Conservation (phyloP, 2,113 vertebrate genomes). For the Rousettus leschenaultii region DNA sequence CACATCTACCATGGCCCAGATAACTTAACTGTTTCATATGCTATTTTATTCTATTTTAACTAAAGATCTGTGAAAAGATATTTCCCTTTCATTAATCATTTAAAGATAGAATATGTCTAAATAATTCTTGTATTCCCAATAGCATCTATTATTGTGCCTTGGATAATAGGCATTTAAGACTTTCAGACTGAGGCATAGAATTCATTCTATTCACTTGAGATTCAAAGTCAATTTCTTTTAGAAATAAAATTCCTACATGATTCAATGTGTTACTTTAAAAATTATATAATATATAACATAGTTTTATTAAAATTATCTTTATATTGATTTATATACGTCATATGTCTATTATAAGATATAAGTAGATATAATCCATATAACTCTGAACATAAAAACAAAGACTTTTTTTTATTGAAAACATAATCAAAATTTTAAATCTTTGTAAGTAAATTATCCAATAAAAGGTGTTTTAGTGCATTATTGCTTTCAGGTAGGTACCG, state of each 20-base stretch:
- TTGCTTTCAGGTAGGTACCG: neutral
- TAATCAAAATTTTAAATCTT: neutral
- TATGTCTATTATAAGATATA: neutral
- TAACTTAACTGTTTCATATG: neutral
- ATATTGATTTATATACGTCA: neutral
- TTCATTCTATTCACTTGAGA: neutral
- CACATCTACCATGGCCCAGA: neutral
- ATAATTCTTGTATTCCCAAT: neutral
- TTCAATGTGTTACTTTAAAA: neutral
- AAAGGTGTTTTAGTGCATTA: neutral
- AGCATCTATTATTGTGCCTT: neutral
- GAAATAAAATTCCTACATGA: neutral
- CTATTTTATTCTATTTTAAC: neutral
- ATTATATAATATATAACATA: neutral
- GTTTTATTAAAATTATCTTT: neutral
- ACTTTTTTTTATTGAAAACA: neutral
- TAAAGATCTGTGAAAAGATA: neutral
- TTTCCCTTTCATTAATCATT: neutral
- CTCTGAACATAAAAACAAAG: neutral
- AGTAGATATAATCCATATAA: neutral
- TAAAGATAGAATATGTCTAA: neutral
- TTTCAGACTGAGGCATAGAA: neutral
- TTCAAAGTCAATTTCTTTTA: neutral
- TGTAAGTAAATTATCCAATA: neutral
- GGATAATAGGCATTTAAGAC: neutral